Evolutionary conservation across 35 echinoderm and acorn worm species (phyloP).

Genomic region (Heliocidaris tuberculata): DNA sequence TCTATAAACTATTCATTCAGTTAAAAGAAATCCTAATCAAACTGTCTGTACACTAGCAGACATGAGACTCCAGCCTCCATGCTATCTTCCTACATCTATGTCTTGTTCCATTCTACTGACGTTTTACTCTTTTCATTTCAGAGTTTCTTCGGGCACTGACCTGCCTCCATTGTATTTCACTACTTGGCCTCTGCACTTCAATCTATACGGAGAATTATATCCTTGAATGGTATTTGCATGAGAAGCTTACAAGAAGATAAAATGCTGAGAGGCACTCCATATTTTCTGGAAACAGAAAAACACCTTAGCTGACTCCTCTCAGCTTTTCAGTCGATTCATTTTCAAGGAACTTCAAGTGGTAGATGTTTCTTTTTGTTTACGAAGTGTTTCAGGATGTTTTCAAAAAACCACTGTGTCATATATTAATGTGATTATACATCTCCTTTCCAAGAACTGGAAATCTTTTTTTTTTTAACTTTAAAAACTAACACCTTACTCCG

Average conservation of each 20-base stretch:
- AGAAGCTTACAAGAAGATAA: background rate
- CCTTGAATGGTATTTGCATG: slow-evolving; percentile 6
- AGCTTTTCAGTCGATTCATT: too few relatives aligned
- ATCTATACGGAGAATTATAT: background rate
- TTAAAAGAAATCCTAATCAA: background rate
- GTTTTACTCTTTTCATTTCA: background rate
- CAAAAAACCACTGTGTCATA: too few relatives aligned
- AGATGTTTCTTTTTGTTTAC: too few relatives aligned
- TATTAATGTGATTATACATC: too few relatives aligned
- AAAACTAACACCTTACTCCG: too few relatives aligned
- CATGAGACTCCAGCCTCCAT: background rate
- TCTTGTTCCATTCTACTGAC: background rate
- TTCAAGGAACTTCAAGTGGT: too few relatives aligned
- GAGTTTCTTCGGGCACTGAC: background rate
- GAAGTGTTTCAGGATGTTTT: too few relatives aligned
- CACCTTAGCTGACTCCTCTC: background rate
- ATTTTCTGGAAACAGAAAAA: background rate
- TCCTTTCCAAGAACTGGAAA: too few relatives aligned
- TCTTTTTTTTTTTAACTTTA: too few relatives aligned
- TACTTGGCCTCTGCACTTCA: background rate
- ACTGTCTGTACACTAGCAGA: background rate
- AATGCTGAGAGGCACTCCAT: background rate
- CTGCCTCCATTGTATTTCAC: background rate
- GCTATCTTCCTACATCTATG: background rate
- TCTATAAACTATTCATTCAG: background rate